Evolutionary conservation across 2,888 invertebrate genomes (phyloP), one percentile per base, ranked within the genome.

Genomic region (Junonia oenone): DNA sequence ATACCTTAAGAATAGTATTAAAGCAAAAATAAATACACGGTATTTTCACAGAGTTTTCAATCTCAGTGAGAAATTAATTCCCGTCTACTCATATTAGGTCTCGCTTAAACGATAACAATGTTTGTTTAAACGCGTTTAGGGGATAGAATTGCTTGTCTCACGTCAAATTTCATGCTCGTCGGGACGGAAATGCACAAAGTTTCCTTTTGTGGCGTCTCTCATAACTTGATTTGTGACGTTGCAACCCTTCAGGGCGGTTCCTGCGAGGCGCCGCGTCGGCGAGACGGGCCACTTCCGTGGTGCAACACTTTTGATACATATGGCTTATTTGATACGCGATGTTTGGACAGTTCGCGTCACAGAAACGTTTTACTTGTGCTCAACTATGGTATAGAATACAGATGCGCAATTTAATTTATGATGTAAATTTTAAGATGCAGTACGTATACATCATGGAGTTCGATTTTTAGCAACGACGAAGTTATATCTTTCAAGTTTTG

Each of bases 201-300:
- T 89, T 90, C 89, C 89, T 89, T 85, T 88, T 89, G 89, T 89
- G 88, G 88, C 81, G 78, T 81, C 81, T 83, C 82, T 86, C 86
- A 86, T 89, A 90, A 90, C 81, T 90, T 89, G 89, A 90, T 90
- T 90, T 90, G 90, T 88, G 87, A 86, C 84, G 76, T 79, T 77
- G 76, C 87, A 89, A 89, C 90, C 90, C 89, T 90, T 89, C 86
- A 83, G 79, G 67, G 66, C 66, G 69, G 75, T 80, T 84, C 86
- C 88, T 86, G 83, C 65, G 71, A 72, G 89, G 89, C 88, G 89
- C 89, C 89, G 87, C 79, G 64, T 68, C 73, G 89, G 78, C 89
- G 85, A 80, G 86, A 82, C 87, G 78, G 84, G 76, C 78, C 78
- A 79, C 82, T 83, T 86, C 87, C 85, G 64, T 19, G 29, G n/a